Percentiles rank a stretch among this genome's conserved stretches.
These are phyloP conservation scores for Bagarius yarrelli DNA, from an alignment of 2,113 vertebrate species.

Conservation along the genomic window DNA sequence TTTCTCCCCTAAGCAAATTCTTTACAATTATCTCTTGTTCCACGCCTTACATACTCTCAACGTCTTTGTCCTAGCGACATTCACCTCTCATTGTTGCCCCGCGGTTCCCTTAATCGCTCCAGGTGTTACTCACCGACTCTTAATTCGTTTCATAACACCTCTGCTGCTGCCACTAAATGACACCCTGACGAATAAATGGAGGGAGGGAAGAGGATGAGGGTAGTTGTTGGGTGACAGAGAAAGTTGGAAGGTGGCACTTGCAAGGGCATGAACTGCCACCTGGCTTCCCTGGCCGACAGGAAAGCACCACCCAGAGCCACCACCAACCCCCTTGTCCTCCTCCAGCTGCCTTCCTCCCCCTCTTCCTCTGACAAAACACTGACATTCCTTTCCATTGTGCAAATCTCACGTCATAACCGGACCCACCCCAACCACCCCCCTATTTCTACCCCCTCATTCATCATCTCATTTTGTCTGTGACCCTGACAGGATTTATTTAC, in stretches of 20 bases:
- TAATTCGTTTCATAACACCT: no score
- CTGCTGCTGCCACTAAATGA: neutral
- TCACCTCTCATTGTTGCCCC: neutral
- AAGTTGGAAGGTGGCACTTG: slow-evolving; percentile 29
- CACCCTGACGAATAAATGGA: slow-evolving; percentile 5
- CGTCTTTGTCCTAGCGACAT: neutral
- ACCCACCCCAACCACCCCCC: neutral
- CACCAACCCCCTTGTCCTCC: slow-evolving; percentile 11
- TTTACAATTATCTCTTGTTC: neutral
- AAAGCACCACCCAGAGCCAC: slow-evolving; percentile 45
- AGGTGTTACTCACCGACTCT: slow-evolving; percentile 1
- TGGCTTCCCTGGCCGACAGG: slow-evolving; percentile 51
- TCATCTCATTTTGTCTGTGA: neutral
- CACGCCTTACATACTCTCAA: neutral
- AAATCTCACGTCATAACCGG: slow-evolving; percentile 32
- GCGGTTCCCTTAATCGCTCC: slow-evolving; percentile 4
- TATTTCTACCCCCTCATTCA: neutral
- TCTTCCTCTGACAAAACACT: slow-evolving; percentile 58
- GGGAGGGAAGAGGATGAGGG: neutral
- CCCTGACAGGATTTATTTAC: neutral
- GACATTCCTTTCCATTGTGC: slow-evolving; percentile 61
- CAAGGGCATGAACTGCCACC: slow-evolving; percentile 56
- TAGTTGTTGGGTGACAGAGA: neutral
- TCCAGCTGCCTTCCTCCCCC: slow-evolving; percentile 40
- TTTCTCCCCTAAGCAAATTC: neutral